A percentile compares a stretch with the other conserved stretches of the same genome.
phyloP scores from a whole-genome alignment of 2,797 vertebrate species.

The Pogoniulus pusillus region DNA sequence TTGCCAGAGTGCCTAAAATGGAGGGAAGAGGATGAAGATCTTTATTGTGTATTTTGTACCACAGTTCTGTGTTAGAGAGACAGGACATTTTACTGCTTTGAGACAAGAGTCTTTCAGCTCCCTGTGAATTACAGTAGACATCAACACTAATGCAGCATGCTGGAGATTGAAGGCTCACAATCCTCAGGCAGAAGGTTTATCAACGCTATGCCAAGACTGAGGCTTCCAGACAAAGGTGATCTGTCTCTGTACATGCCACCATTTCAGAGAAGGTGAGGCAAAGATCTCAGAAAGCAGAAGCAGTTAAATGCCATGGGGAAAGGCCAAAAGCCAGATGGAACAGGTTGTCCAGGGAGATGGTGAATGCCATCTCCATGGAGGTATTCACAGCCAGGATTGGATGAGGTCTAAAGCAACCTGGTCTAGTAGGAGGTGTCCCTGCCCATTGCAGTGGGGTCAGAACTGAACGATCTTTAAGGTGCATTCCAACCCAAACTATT shows the following conservation, averaged over 20 bases:
- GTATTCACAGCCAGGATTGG: too few relatives aligned
- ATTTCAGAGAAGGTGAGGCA: too few relatives aligned
- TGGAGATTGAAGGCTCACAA: not conserved
- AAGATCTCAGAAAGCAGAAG: too few relatives aligned
- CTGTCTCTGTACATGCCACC: not conserved
- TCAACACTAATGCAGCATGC: not conserved
- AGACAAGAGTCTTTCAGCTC: not conserved
- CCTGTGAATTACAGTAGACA: not conserved
- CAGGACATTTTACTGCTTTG: not conserved
- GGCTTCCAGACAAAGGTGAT: not conserved
- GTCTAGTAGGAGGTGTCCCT: too few relatives aligned
- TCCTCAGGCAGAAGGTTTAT: not conserved
- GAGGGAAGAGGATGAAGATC: not conserved
- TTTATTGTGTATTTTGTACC: not conserved
- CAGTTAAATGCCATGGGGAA: too few relatives aligned
- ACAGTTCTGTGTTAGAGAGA: not conserved
- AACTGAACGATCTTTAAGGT: too few relatives aligned
- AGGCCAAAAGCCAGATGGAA: too few relatives aligned
- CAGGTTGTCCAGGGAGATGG: too few relatives aligned
- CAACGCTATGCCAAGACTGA: not conserved
- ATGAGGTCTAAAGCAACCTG: too few relatives aligned
- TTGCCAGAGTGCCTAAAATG: not conserved
- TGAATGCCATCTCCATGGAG: too few relatives aligned
- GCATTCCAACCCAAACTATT: too few relatives aligned
- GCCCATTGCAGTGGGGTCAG: too few relatives aligned